These are phyloP conservation scores for Platypus cylindrus DNA, from an alignment of 2,888 invertebrate species.

Conservation along the genomic window DNA sequence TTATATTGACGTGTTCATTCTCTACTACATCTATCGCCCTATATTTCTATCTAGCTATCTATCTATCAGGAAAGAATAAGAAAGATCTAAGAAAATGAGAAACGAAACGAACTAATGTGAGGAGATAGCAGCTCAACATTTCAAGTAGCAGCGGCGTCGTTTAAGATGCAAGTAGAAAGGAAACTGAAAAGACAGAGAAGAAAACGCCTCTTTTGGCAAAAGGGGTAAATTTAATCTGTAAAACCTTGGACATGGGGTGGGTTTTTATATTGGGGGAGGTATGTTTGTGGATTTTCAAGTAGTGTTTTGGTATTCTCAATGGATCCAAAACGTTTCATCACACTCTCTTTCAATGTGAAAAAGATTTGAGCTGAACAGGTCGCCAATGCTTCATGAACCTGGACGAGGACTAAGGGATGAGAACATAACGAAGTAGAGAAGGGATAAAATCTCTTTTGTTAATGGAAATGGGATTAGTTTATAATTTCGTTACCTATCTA, in stretches of 20 bases:
- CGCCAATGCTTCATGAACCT: conserved; percentile 27
- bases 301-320: conserved; percentile 35
- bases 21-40: too few species aligned
- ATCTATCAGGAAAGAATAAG: too few species aligned
- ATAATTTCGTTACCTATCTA: conserved; percentile 21
- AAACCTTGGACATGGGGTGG: too few species aligned
- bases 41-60: too few species aligned
- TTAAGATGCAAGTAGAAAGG: conserved; percentile 35
- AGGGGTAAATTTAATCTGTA: conserved; percentile 35
- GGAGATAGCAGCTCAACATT: conserved; percentile 37
- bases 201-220: too few species aligned
- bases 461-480: conserved; percentile 23
- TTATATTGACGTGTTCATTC: too few species aligned
- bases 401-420: too few species aligned
- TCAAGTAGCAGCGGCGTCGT: conserved; percentile 31
- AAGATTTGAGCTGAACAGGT: too few species aligned
- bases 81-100: too few species aligned
- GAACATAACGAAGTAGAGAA: conserved; percentile 30
- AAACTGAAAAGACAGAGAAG: too few species aligned
- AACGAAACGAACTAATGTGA: conserved; percentile 27
- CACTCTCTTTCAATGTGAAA: neutral
- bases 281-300: conserved; percentile 37
- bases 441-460: conserved; percentile 21
- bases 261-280: too few species aligned
- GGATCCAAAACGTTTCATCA: too few species aligned